phyloP scores from a whole-genome alignment of 2,797 vertebrate genomes.

The Morelia viridis region DNA sequence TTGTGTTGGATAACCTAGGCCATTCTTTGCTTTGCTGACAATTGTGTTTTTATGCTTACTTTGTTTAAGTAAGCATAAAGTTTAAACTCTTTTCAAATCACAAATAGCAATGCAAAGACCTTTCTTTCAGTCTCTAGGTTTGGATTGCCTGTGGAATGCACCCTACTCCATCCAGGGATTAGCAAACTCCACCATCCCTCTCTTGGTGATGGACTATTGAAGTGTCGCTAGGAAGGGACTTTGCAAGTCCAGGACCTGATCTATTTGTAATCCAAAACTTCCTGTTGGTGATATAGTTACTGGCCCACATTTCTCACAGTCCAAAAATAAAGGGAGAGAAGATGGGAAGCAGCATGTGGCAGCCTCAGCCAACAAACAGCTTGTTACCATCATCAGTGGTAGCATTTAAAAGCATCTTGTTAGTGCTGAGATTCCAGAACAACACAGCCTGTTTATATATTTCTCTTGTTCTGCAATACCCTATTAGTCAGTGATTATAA shows the following conservation, averaged over 20 bases:
- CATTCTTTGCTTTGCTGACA: background rate
- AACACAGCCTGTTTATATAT: background rate
- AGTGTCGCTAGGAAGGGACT: slow-evolving; percentile 37
- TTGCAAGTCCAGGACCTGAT: slow-evolving; percentile 41
- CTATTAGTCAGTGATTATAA: background rate
- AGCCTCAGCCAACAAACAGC: slow-evolving; percentile 9
- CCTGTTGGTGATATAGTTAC: slow-evolving; percentile 86
- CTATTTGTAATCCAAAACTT: slow-evolving; percentile 57
- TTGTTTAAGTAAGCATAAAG: background rate
- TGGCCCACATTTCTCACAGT: slow-evolving; percentile 74
- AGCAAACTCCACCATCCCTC: slow-evolving; percentile 43
- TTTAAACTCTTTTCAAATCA: slow-evolving; percentile 5
- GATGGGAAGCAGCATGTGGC: slow-evolving; percentile 31
- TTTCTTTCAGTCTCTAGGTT: slow-evolving; percentile 26
- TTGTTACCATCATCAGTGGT: slow-evolving; percentile 30
- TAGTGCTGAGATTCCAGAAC: background rate
- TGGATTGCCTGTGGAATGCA: slow-evolving; percentile 43
- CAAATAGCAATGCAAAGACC: slow-evolving; percentile 19
- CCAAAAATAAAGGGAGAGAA: slow-evolving; percentile 62
- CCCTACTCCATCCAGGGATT: slow-evolving; percentile 58
- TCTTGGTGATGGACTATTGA: slow-evolving; percentile 33
- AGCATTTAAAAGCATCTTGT: slow-evolving; percentile 22
- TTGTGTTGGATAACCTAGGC: background rate
- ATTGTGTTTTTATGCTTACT: background rate
- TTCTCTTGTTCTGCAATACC: background rate